phyloP scores from a whole-genome alignment of 2,797 vertebrate genomes.

The Spinus pinus region DNA sequence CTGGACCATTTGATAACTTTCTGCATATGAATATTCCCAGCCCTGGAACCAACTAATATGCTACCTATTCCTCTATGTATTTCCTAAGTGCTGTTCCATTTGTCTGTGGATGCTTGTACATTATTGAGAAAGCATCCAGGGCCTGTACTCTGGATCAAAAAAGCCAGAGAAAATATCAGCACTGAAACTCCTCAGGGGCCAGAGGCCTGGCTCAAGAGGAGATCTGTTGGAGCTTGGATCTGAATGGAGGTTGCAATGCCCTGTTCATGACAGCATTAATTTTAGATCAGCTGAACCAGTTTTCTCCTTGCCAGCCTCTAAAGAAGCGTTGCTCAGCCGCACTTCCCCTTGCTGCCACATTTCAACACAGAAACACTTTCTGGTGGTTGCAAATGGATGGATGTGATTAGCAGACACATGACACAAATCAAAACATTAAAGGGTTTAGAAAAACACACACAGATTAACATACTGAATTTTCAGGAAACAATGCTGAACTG shows the following conservation, averaged over 20 bases:
- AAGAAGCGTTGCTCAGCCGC: fast-evolving
- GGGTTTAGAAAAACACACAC: background rate
- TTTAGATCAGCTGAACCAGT: background rate
- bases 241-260: background rate
- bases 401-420: background rate
- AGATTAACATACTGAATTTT: background rate
- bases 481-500: background rate
- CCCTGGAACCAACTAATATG: background rate
- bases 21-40: background rate
- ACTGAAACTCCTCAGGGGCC: background rate
- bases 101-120: background rate
- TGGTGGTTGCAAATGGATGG: background rate
- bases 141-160: background rate
- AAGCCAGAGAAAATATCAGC: background rate
- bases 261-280: background rate
- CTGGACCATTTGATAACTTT: background rate
- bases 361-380: background rate
- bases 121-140: background rate
- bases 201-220: background rate
- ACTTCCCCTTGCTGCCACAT: background rate
- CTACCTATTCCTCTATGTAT: background rate
- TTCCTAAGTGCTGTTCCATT: background rate
- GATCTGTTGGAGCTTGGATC: background rate
- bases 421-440: background rate
- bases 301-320: background rate